phyloP scores from a whole-genome alignment of 2,888 invertebrate genomes.

The Syrista parreyssii region DNA sequence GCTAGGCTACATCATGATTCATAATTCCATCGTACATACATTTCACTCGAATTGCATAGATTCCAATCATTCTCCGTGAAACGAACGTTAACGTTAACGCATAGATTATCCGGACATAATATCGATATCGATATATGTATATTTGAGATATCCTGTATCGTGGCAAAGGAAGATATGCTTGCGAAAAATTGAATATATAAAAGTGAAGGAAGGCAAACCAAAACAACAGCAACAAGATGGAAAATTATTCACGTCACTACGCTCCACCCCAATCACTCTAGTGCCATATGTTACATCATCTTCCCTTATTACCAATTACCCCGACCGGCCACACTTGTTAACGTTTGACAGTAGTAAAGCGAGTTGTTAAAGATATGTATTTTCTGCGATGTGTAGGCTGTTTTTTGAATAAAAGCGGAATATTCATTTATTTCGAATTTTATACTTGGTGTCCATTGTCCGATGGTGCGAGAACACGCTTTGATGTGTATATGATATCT shows the following conservation, averaged over 20 bases:
- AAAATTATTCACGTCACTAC: slow-evolving; percentile 32
- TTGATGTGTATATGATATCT: neutral
- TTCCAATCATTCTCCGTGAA: slow-evolving; percentile 46
- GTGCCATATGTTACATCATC: slow-evolving; percentile 41
- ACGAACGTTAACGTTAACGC: slow-evolving; percentile 28
- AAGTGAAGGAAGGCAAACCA: slow-evolving; percentile 10
- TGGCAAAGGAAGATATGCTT: neutral
- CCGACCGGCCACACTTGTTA: slow-evolving; percentile 44
- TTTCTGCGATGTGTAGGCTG: slow-evolving; percentile 40
- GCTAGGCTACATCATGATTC: slow-evolving; percentile 60
- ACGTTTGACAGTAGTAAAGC: slow-evolving; percentile 43
- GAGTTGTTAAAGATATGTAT: slow-evolving; percentile 46
- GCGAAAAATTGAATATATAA: neutral
- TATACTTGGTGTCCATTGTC: slow-evolving; percentile 3
- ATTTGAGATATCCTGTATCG: neutral
- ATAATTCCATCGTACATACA: slow-evolving; percentile 27
- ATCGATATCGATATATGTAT: neutral
- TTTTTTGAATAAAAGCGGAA: slow-evolving; percentile 38
- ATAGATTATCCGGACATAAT: neutral
- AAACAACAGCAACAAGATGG: slow-evolving; percentile 15
- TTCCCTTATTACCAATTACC: slow-evolving; percentile 31
- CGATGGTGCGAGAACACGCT: neutral
- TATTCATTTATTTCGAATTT: slow-evolving; percentile 39
- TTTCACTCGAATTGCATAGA: slow-evolving; percentile 22
- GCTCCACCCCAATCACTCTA: slow-evolving; percentile 45